Conservation (phyloP, 2,113 vertebrate species). For the Myxocyprinus asiaticus region DNA sequence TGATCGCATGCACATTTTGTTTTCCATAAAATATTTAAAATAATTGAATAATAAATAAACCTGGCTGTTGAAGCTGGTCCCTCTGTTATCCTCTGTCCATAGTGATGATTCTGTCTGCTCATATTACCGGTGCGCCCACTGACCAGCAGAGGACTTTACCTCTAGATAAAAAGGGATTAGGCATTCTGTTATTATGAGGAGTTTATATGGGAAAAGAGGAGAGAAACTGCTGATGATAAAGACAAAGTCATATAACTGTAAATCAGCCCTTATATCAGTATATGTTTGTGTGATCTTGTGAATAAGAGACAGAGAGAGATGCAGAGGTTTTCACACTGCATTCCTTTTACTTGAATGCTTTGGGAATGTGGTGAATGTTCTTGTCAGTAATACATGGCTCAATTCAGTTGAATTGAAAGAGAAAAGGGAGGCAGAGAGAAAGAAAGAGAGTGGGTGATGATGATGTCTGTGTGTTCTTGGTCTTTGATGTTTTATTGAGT, state of each 20-base stretch:
- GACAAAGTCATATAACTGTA: constrained; percentile 31
- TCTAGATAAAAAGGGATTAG: constrained; percentile 54
- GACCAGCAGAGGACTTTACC: constrained; percentile 66
- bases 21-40: constrained; percentile 74
- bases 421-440: constrained; percentile 4
- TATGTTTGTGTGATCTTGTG: not conserved
- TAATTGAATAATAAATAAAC: constrained; percentile 71
- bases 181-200: constrained; percentile 52
- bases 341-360: not conserved
- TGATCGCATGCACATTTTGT: constrained; percentile 63
- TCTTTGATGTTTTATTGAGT: constrained; percentile 55
- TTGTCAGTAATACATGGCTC: constrained; percentile 10
- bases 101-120: constrained; percentile 43
- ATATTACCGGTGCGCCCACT: constrained; percentile 56
- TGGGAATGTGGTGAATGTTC: not conserved
- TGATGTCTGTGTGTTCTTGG: constrained; percentile 28
- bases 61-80: constrained; percentile 49
- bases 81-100: constrained; percentile 27
- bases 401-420: not conserved
- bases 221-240: constrained; percentile 33
- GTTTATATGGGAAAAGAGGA: constrained; percentile 52
- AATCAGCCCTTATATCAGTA: not conserved
- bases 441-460: constrained; percentile 24
- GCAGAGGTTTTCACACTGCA: not conserved
- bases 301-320: not conserved